A percentile compares a stretch with the other conserved stretches of the same genome.
Conservation (phyloP, 2,797 vertebrate genomes). For the Trichosurus vulpecula region DNA sequence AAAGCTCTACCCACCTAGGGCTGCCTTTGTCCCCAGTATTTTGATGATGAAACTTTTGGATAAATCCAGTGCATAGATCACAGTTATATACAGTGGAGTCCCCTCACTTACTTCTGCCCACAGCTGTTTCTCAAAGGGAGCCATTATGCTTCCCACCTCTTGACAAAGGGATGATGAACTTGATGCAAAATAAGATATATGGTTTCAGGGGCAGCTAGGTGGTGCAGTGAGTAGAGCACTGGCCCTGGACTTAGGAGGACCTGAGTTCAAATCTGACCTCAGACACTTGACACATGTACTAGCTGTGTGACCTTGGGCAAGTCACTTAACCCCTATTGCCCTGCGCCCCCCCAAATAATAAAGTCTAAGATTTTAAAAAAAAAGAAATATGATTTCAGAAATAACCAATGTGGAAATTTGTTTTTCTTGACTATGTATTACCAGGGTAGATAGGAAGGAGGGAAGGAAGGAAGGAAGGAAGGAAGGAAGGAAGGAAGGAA, state of each 20-base stretch:
- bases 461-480: not conserved
- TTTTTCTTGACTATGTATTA: not conserved
- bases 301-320: no score
- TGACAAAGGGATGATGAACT: not conserved
- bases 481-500: not conserved
- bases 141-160: not conserved
- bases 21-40: not conserved
- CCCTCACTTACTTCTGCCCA: not conserved
- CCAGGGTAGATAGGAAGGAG: not conserved
- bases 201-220: no score
- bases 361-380: no score
- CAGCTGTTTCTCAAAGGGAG: not conserved
- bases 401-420: not conserved
- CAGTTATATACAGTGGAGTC: not conserved
- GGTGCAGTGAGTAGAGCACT: no score
- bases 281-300: no score
- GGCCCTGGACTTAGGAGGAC: no score
- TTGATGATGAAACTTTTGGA: not conserved
- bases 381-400: not conserved
- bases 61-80: not conserved
- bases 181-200: not conserved
- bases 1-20: not conserved
- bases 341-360: no score
- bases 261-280: no score
- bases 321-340: no score